phyloP scores from a whole-genome alignment of 2,797 vertebrate genomes.

The Amazonetta brasiliensis region DNA sequence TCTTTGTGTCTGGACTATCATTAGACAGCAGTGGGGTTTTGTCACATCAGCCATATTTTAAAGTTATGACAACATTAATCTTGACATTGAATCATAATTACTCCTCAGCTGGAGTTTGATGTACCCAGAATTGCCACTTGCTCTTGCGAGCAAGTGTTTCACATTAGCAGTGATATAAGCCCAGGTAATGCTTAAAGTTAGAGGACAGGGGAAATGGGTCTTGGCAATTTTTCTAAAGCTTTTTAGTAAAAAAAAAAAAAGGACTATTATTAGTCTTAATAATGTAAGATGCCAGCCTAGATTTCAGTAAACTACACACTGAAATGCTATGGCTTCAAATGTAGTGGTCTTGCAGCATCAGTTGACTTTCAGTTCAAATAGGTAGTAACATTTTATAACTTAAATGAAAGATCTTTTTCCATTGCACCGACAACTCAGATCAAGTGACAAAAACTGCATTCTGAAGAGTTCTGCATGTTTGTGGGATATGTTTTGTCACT shows the following conservation, averaged over 20 bases:
- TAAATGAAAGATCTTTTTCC: background rate
- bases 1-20: constrained; percentile 25
- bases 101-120: constrained; percentile 51
- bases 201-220: background rate
- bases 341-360: background rate
- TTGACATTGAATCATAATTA: constrained; percentile 67
- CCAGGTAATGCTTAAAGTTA: constrained; percentile 29
- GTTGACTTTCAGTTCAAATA: constrained; percentile 26
- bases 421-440: background rate
- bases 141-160: constrained; percentile 59
- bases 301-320: constrained; percentile 36
- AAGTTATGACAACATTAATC: constrained; percentile 63
- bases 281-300: constrained; percentile 45
- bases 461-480: background rate
- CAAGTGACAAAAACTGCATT: background rate
- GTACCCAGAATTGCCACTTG: constrained; percentile 44
- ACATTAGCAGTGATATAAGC: constrained; percentile 51
- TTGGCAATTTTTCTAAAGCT: constrained; percentile 31
- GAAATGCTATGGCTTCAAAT: background rate
- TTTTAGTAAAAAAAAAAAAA: background rate
- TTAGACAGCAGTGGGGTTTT: constrained; percentile 29
- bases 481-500: background rate
- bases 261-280: background rate
- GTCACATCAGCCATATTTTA: constrained; percentile 37
- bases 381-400: background rate